Evolutionary conservation across 1,140 invertebrate genomes (phyloP).

Genomic region (Solenopsis fugax): DNA sequence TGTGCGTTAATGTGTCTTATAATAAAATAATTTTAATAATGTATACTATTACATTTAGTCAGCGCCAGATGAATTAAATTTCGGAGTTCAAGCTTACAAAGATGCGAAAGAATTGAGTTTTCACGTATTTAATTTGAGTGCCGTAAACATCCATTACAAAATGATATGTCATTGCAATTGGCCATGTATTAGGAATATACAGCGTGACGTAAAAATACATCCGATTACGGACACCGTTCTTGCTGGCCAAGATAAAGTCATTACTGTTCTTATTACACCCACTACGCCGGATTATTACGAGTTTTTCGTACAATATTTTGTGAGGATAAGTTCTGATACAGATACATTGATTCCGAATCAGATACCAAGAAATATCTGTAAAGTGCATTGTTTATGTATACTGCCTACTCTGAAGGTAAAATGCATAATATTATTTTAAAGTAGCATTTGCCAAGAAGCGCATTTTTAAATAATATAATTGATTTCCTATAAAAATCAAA

Average conservation of each 20-base stretch:
- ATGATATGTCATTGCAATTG: conserved; percentile 65
- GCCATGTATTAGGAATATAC: conserved; percentile 51
- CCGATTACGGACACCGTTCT: conserved; percentile 69
- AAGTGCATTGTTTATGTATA: conserved; percentile 73
- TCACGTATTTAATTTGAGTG: conserved; percentile 76
- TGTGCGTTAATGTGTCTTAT: background rate
- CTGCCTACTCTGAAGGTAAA: conserved; percentile 77
- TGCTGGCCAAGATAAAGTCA: conserved; percentile 67
- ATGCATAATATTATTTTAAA: conserved; percentile 13
- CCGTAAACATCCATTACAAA: conserved; percentile 75
- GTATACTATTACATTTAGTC: conserved; percentile 69
- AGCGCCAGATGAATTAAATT: conserved; percentile 75
- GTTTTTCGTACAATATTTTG: conserved; percentile 73
- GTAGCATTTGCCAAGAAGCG: background rate
- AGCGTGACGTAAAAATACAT: conserved; percentile 73
- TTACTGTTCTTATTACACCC: conserved; percentile 71
- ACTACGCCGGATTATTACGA: conserved; percentile 75
- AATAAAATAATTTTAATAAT: conserved; percentile 18
- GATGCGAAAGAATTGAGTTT: conserved; percentile 66
- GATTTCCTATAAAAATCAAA: too few species aligned
- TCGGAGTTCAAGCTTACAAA: conserved; percentile 71
- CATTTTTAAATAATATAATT: background rate
- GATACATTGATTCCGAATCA: conserved; percentile 41
- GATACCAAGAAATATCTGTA: conserved; percentile 72
- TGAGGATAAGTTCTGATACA: conserved; percentile 60